Evolutionary conservation across 2,888 invertebrate species (phyloP).

Genomic region (Eristalis tenax): DNA sequence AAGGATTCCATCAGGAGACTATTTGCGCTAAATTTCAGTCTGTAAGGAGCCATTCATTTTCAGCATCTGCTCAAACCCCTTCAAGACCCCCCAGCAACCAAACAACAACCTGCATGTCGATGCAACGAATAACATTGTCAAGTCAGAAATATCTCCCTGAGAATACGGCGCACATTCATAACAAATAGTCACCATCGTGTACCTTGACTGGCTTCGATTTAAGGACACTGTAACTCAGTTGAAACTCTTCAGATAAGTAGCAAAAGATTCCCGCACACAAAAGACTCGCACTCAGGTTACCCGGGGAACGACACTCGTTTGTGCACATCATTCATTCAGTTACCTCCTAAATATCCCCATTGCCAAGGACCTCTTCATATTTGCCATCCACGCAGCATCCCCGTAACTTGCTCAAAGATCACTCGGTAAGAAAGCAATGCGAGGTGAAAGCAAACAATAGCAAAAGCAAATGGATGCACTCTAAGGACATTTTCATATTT

Average conservation of each 20-base stretch:
- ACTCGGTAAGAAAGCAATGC: neutral
- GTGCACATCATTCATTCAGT: neutral
- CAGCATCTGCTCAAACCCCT: no score
- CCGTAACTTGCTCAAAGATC: neutral
- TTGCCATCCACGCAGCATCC: neutral
- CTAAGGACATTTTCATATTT: conserved; percentile 6
- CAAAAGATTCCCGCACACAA: neutral
- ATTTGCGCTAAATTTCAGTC: no score
- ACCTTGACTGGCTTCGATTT: neutral
- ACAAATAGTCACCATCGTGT: neutral
- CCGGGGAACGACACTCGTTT: neutral
- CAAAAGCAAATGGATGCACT: conserved; percentile 30
- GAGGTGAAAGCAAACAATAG: conserved; percentile 29
- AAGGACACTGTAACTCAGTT: neutral
- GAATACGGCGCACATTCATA: neutral
- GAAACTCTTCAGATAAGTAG: neutral
- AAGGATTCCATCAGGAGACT: no score
- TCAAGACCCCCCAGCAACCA: neutral
- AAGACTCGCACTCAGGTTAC: neutral
- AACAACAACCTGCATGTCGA: neutral
- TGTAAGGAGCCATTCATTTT: neutral
- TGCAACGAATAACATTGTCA: neutral
- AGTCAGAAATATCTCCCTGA: neutral
- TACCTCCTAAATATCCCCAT: neutral
- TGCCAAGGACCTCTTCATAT: neutral